These are phyloP conservation scores for Echinarachnius parma DNA, from an alignment of 53 echinoderm and acorn worm genomes.

Conservation along the genomic window DNA sequence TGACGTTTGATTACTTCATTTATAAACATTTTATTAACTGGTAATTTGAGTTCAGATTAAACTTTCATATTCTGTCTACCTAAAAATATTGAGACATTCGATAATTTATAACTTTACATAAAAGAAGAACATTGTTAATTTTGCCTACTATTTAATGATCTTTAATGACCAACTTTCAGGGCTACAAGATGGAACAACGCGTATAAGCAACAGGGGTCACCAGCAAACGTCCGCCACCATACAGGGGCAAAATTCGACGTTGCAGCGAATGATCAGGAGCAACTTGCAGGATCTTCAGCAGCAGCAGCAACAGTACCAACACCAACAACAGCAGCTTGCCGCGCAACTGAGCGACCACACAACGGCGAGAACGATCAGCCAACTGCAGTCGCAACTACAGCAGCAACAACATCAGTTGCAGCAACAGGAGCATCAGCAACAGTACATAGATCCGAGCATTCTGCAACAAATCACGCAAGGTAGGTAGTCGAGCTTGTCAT, in stretches of 20 bases:
- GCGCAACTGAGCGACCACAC: slow-evolving; percentile 31
- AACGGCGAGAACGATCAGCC: slow-evolving; percentile 6
- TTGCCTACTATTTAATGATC: too few relatives aligned
- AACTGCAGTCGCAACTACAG: slow-evolving; percentile 43
- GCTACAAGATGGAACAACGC: neutral
- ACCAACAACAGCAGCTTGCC: slow-evolving; percentile 55
- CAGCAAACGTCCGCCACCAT: slow-evolving; percentile 22
- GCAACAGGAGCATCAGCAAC: slow-evolving; percentile 60
- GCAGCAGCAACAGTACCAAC: slow-evolving; percentile 58
- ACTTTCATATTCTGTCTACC: neutral
- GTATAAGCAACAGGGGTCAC: neutral
- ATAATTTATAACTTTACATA: too few relatives aligned
- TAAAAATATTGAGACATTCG: too few relatives aligned
- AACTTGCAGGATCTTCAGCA: slow-evolving; percentile 39
- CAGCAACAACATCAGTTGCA: slow-evolving; percentile 64
- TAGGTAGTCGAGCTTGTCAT: slow-evolving; percentile 14
- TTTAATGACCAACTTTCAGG: too few relatives aligned
- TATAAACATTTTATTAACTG: neutral
- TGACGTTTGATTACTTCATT: too few relatives aligned
- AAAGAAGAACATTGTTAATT: too few relatives aligned
- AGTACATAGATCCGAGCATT: slow-evolving; percentile 67
- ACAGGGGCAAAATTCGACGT: slow-evolving; percentile 13
- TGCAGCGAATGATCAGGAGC: slow-evolving; percentile 34
- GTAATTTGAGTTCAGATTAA: neutral
- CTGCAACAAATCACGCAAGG: slow-evolving; percentile 85